Base-by-base conservation (phyloP, 2,888 invertebrate genomes). In the Silvanus unidentatus region DNA sequence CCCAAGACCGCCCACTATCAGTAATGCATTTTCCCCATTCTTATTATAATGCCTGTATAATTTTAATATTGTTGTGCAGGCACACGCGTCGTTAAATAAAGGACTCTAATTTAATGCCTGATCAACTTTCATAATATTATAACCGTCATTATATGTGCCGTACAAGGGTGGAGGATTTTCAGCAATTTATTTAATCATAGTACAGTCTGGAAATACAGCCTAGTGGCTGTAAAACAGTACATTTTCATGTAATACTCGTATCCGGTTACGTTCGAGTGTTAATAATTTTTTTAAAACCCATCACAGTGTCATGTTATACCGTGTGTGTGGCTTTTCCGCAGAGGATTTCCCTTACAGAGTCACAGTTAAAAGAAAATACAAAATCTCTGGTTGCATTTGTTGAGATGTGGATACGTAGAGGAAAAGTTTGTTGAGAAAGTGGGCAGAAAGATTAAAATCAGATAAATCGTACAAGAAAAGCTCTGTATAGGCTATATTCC, bases 221-320 rank as follows among this genome's bases (percentile, higher is more conserved):
- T 22, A 22, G 22, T 5, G 22, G 8, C 22, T 22, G 22, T 22
- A 45, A 48, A 50, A 43, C 45, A 45, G 48, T 57, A 52, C 52
- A 52, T 55, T 55, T 53, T 52, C 51, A 34, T 57, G 55, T 57
- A 55, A 56, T 57, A 55, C 52, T 46, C 53, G 59, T 60, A 61
- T 61, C 61, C 53, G 55, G 52, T 61, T 61, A 54, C 46, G 48
- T 55, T 55, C 54, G 54, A 57, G 58, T 60, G 60, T 59, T 54
- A 60, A 64, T 62, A 63, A 63, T 59, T 54, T 64, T 61, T 57
- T 53, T 58, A 62, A 61, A 58, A 57, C 14, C 60, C 62, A 59
- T 62, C 59, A 51, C 49, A 55, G 58, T 61, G 68, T 64, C 65
- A 66, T 66, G 65, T 68, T 65, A 66, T 65, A 66, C 66, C 60